Base-by-base conservation (phyloP, 92 coral and sea anemone species). In the Parazoanthus swiftii region DNA sequence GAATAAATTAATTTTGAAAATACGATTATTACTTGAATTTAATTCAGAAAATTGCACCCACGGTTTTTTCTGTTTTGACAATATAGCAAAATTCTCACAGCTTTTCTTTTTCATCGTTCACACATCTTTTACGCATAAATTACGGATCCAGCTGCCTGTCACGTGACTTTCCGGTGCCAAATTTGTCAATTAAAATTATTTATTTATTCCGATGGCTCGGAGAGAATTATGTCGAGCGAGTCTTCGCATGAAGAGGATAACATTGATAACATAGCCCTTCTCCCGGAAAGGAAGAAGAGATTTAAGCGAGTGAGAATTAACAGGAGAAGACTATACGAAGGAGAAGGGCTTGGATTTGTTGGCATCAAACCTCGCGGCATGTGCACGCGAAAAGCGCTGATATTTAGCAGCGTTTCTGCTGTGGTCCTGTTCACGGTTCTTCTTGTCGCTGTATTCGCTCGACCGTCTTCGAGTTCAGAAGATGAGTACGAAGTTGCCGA, bases 381-480 rank as follows among this genome's bases (percentile, higher is more conserved):
- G 98, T 91, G 94, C 63, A 81, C 95, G 78, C 90, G 94, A 85
- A 56, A 42, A 84, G 89, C 93, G 72, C 71, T 92, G 75, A 86
- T 93, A 36, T 95, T 85, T 54, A 92, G 94, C 77, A 80, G 91
- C 20, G 86, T 75, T 4, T 88, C 96, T 37, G 94, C 92, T 73
- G 81, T 93, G 42, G 85, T 91, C 13, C 85, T 95, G 42, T 77
- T 93, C 85, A 74, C 93, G 4, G 96, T 95, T 39, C 91, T 91
- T 76, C 89, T 95, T 20, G 89, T 95, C 39, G 91, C 92, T 23
- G 91, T 92, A 54, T 90, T 95, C 90, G 94, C 93, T 74, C 91
- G 95, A 56, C 94, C 98, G 65, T 95, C 98, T 75, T 85, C 95
- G 15, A 90, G 96, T 46, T 86, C 88, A 66, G 94, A 93, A 79